These are phyloP conservation scores for Virgularia gustaviana DNA, from an alignment of 92 coral and sea anemone species.

Conservation along the genomic window DNA sequence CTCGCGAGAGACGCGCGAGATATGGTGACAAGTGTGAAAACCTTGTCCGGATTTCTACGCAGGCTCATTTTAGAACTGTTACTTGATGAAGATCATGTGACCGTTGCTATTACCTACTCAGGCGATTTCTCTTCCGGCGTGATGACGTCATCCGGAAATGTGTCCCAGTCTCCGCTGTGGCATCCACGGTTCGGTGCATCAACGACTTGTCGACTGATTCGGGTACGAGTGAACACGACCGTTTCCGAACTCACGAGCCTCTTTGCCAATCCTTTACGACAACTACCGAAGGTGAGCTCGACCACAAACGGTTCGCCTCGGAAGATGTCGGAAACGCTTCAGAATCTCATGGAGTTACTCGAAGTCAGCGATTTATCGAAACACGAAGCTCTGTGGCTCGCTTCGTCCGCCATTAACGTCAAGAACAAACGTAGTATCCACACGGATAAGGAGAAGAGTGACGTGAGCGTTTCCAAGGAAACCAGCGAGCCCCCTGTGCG, in stretches of 20 bases:
- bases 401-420: constrained; percentile 86
- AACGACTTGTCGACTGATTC: constrained; percentile 57
- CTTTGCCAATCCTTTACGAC: constrained; percentile 43
- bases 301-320: constrained; percentile 51
- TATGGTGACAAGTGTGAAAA: constrained; percentile 13
- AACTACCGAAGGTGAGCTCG: constrained; percentile 18
- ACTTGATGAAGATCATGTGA: constrained; percentile 69
- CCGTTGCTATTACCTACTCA: constrained; percentile 61
- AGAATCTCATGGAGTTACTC: constrained; percentile 54
- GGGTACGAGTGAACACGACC: constrained; percentile 63
- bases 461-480: constrained; percentile 40
- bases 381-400: constrained; percentile 64
- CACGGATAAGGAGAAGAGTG: constrained; percentile 57
- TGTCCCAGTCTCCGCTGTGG: constrained; percentile 76
- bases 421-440: constrained; percentile 67
- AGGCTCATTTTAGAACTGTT: constrained; percentile 76
- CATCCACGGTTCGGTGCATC: constrained; percentile 98
- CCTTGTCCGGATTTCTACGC: constrained; percentile 77
- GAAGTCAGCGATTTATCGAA: constrained; percentile 61
- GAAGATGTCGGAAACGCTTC: constrained; percentile 49
- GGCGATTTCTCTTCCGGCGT: constrained; percentile 49
- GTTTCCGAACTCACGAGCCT: constrained; percentile 52
- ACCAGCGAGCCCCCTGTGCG: background rate
- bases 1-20: constrained; percentile 44
- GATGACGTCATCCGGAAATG: constrained; percentile 50